Base-by-base conservation (phyloP, 2,888 invertebrate genomes). In the Ectemnius continuus region DNA sequence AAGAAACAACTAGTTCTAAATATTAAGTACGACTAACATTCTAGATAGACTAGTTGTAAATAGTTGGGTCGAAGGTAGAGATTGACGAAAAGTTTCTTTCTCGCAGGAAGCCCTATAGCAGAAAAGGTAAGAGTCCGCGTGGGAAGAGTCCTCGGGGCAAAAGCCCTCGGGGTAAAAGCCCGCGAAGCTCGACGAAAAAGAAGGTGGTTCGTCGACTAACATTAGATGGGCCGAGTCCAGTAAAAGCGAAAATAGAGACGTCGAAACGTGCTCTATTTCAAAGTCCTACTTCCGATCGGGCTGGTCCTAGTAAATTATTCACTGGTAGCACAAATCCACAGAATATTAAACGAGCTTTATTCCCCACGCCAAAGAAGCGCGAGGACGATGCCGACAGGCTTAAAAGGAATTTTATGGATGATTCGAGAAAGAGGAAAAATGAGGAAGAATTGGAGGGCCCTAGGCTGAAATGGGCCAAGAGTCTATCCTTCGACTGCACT, bases 181-280 rank as follows among this genome's bases (percentile, higher is more conserved):
- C 94, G 0, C 93, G 93, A 0, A 94, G 94, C 64, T 94, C 94
- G 0, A 92, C 93, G 20, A 94, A 93, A 79, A 94, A 94, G 82
- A 90, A 70, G 47, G 79, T 91, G 77, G 56, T 92, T 87, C 86
- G 92, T 64, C 88, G 92, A 58, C 81, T 93, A 6, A 86, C 91
- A 0, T 88, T 93, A 86, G 93, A 93, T 72, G 84, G 91, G 16
- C 79, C 85, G 16, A 89, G 87, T 84, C 82, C 84, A 0, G 74
- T 85, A 23, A 90, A 88, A 78, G 67, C 86, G 1, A 91, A 88
- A 69, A 57, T 89, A 20, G 94, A 94, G 86, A 92, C 93, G 0
- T 92, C 94, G 0, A 96, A 95, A 82, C 92, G 96, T 69, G 95
- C 96, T 0, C 89, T 96, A 1, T 96, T 96, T 83, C 93, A 95